A percentile compares a stretch with the other conserved stretches of the same genome.
Conservation (phyloP, 2,113 vertebrate genomes). For the Oncorhynchus mykiss region DNA sequence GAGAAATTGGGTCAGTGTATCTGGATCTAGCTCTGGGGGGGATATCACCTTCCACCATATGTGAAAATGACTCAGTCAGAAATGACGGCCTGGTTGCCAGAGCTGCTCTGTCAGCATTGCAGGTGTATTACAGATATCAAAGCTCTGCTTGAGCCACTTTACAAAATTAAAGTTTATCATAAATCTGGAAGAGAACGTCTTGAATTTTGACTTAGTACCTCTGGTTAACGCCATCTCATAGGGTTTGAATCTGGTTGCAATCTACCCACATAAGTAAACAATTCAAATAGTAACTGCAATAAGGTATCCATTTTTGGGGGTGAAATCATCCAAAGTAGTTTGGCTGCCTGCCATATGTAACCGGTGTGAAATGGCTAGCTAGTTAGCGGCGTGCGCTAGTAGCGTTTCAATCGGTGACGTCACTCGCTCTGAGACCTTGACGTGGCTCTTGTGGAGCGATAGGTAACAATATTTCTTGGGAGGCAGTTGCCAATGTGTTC, state of each 20-base stretch:
- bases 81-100: conserved; percentile 15
- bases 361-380: no score
- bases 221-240: conserved; percentile 34
- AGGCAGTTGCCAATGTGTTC: background rate
- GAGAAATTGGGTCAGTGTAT: conserved; percentile 27
- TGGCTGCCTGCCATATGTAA: conserved; percentile 30
- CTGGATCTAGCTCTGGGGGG: conserved; percentile 29
- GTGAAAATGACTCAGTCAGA: conserved; percentile 17
- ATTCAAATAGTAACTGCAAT: background rate
- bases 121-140: conserved; percentile 19
- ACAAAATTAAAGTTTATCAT: conserved; percentile 47
- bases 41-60: background rate
- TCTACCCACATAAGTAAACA: conserved; percentile 33
- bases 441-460: no score
- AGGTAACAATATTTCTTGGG: no score
- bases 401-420: no score
- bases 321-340: conserved; percentile 24
- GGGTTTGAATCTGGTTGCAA: conserved; percentile 38
- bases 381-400: no score
- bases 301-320: background rate
- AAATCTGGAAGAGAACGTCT: conserved; percentile 34
- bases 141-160: conserved; percentile 47
- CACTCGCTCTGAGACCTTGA: no score
- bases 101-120: conserved; percentile 40
- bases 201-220: conserved; percentile 36